These are phyloP conservation scores for Bos javanicus DNA, from an alignment of 2,113 vertebrate genomes.

Conservation along the genomic window DNA sequence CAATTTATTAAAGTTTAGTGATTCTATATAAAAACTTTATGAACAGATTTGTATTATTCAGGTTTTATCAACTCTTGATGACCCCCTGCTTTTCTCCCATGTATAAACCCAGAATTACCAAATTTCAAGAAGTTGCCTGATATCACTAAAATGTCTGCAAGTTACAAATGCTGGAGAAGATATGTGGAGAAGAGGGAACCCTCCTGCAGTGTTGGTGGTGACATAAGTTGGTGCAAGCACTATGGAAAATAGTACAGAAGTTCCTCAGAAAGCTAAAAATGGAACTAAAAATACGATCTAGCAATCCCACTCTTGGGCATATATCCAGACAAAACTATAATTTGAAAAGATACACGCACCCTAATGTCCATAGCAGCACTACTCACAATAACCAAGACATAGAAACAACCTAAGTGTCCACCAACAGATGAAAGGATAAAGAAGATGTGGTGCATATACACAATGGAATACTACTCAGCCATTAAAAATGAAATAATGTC, in stretches of 20 bases:
- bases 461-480: background rate
- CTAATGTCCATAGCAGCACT: background rate
- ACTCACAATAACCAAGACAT: background rate
- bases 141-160: background rate
- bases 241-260: background rate
- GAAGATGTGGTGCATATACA: background rate
- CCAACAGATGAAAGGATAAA: background rate
- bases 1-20: background rate
- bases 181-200: background rate
- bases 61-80: background rate
- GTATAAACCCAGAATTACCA: background rate
- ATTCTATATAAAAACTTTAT: background rate
- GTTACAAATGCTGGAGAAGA: background rate
- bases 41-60: background rate
- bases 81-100: background rate
- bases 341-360: background rate
- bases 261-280: background rate
- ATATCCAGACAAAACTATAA: background rate
- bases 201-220: background rate
- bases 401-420: background rate
- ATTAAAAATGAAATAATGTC: background rate
- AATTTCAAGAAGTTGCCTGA: background rate
- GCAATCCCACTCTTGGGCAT: background rate
- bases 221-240: background rate
- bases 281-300: background rate